Conservation (phyloP, 2,888 invertebrate genomes). For the Eupeodes luniger region DNA sequence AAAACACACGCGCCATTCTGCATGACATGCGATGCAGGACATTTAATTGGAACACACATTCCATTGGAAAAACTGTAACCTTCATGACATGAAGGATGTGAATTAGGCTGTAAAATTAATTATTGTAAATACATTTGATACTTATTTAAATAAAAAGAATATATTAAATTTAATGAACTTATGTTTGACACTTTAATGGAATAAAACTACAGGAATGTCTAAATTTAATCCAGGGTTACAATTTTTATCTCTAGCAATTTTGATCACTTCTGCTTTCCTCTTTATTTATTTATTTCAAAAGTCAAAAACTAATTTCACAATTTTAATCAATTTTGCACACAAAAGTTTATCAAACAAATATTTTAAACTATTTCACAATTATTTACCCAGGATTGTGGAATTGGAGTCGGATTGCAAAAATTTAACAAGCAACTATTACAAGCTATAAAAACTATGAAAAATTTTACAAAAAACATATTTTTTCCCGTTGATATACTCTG, state of each 20-base stretch:
- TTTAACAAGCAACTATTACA: not conserved
- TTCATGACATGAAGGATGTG: conserved; percentile 1
- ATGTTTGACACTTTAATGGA: too few species aligned
- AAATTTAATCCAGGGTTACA: too few species aligned
- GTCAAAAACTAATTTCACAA: too few species aligned
- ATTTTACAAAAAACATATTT: conserved; percentile 32
- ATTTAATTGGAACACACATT: conserved; percentile 5
- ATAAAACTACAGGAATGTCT: too few species aligned
- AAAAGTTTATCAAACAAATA: not conserved
- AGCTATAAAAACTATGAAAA: conserved; percentile 6
- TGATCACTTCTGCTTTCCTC: too few species aligned
- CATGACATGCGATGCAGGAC: conserved; percentile 18
- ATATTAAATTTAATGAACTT: too few species aligned
- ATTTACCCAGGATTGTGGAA: conserved; percentile 39
- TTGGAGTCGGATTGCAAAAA: conserved; percentile 17
- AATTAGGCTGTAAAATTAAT: not conserved
- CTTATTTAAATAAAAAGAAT: too few species aligned
- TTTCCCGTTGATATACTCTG: not conserved
- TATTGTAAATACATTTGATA: not conserved
- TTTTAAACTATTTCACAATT: not conserved
- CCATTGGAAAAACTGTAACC: conserved; percentile 5
- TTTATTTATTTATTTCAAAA: too few species aligned
- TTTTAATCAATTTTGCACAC: not conserved
- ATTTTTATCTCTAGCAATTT: too few species aligned
- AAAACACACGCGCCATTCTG: conserved; percentile 23